These are phyloP conservation scores for Noctua pronuba DNA, from an alignment of 2,888 invertebrate species.

Conservation along the genomic window DNA sequence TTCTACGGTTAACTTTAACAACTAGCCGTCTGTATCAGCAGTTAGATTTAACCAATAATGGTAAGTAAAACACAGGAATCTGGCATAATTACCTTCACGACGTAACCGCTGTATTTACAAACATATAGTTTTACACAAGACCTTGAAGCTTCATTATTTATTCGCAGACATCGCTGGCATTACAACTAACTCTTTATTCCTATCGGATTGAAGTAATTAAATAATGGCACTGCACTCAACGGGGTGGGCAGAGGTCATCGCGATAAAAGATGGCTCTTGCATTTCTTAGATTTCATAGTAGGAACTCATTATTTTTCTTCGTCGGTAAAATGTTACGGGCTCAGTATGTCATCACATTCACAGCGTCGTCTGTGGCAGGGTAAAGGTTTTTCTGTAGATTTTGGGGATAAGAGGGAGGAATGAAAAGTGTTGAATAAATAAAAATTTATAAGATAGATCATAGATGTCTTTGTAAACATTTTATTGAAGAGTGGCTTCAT, in stretches of 20 bases:
- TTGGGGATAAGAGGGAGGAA: background rate
- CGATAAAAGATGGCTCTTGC: slow-evolving; percentile 3
- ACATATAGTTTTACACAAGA: slow-evolving; percentile 35
- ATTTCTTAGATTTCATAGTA: slow-evolving; percentile 7
- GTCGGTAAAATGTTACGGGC: background rate
- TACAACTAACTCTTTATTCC: slow-evolving; percentile 42
- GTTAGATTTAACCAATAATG: background rate
- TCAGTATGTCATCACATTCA: background rate
- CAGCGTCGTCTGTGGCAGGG: background rate
- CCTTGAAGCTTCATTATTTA: slow-evolving; percentile 47
- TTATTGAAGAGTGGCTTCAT: too few relatives aligned
- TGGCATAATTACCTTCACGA: background rate
- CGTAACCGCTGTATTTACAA: slow-evolving; percentile 10
- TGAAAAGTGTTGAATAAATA: too few relatives aligned
- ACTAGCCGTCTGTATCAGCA: background rate
- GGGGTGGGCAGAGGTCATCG: slow-evolving; percentile 7
- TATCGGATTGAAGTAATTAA: slow-evolving; percentile 31
- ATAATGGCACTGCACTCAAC: slow-evolving; percentile 30
- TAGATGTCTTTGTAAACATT: too few relatives aligned
- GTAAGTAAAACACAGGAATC: background rate
- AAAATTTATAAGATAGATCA: too few relatives aligned
- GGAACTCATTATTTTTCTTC: background rate
- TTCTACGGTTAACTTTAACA: background rate
- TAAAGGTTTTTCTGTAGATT: background rate
- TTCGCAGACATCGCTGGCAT: slow-evolving; percentile 18